Evolutionary conservation across 1,140 invertebrate genomes (phyloP).

Genomic region (Trichomalopsis sarcophagae): DNA sequence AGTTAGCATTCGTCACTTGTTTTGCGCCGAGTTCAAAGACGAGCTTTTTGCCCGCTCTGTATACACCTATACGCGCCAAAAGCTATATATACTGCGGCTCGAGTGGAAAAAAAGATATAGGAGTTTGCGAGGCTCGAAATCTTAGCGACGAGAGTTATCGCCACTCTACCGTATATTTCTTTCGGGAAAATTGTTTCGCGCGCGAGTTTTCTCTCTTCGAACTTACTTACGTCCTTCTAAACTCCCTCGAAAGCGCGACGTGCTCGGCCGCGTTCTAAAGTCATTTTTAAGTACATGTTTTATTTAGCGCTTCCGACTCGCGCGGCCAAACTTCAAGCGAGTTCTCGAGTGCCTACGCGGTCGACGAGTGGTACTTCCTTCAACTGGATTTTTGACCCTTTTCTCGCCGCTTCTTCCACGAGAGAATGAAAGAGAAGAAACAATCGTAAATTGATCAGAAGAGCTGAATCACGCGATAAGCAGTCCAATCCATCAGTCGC

Average conservation of each 20-base stretch:
- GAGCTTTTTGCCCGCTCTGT: neutral
- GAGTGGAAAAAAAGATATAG: neutral
- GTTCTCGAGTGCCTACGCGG: neutral
- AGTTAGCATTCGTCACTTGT: conserved; percentile 24
- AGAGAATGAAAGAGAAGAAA: neutral
- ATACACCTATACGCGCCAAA: too few species aligned
- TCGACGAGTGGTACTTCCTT: neutral
- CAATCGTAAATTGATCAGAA: too few species aligned
- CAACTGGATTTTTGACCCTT: neutral
- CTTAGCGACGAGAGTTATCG: neutral
- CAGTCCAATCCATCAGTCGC: too few species aligned
- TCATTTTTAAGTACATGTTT: conserved; percentile 35
- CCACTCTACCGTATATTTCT: neutral
- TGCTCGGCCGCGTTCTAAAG: neutral
- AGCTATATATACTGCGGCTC: neutral
- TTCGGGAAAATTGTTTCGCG: conserved; percentile 20
- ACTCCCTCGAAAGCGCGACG: neutral
- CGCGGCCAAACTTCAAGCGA: neutral
- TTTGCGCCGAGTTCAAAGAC: neutral
- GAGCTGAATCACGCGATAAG: too few species aligned
- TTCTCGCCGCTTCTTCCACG: neutral
- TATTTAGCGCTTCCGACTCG: neutral
- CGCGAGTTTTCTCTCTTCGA: neutral
- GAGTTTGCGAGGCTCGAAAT: neutral
- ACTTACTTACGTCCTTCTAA: conserved; percentile 15